Base-by-base conservation (phyloP, 2,797 vertebrate species). In the Dermochelys coriacea region DNA sequence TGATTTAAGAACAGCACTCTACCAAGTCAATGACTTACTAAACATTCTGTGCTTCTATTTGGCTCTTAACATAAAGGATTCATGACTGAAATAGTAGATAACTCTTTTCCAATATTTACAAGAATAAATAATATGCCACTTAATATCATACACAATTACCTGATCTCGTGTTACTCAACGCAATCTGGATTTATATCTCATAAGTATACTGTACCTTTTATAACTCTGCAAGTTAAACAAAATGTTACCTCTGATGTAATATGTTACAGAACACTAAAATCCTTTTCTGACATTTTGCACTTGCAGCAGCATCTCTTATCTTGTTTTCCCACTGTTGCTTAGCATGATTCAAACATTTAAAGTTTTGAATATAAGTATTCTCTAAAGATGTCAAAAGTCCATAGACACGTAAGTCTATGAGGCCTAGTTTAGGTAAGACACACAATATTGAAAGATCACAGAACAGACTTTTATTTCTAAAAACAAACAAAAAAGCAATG, bases 211-310 rank as follows among this genome's bases (percentile, higher is more conserved):
- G 80, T 41, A 92, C 71, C 88, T 95, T 93, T 90, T 59, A 71
- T 37, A 94, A 91, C 61, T 90, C 79, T 68, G 82, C 75, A 93
- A 94, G 91, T 97, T 97, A 96, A 95, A 93, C 94, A 97, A 96
- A 98, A 95, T 7, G 19, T 19, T 87, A 80, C 64, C 86, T 94
- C 80, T 64, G 86, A 96, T 86, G 50, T 91, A 83, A 86, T 25
- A 61, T 82, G 82, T 92, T 95, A 93, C 75, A 85, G 91, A 93
- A 93, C 18, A 91, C 92, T 89, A 89, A 91, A 95, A 82, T 49
- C 82, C 84, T 97, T 94, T 93, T 90, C 52, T 52, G 68, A 95
- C 84, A 95, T 95, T 91, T 96, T 85, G 49, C 82, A 71, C 89
- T 88, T 88, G 85, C 85, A 64, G 94, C 84, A 93, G 84, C 71